Base-by-base conservation (phyloP, 2,113 vertebrate species). In the Zosterops borbonicus region DNA sequence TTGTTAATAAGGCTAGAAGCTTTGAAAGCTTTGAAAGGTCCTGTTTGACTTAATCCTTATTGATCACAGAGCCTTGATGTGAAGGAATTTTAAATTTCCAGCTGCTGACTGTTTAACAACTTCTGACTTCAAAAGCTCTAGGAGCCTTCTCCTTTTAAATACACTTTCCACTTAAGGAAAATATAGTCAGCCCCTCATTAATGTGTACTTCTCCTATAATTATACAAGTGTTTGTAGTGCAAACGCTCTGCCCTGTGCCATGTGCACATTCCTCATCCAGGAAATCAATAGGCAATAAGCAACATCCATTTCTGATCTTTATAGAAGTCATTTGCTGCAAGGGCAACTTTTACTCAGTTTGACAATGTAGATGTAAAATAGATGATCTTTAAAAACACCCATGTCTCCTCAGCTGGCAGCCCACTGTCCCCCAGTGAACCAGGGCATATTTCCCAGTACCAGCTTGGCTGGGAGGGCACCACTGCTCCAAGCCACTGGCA, bases 41-140 rank as follows among this genome's bases (percentile, higher is more conserved):
- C 79, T 62, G 74, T 87, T 88, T 88, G 90, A 74, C 76, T 91
- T 97, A 94, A 96, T 95, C 94, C 78, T 70, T 77, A 91, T 89
- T 95, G 94, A 97, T 96, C 80, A 92, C 86, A 91, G 46, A 87
- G 47, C 55, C 70, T 60, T 73, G 86, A 94, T 93, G 90, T 87
- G 78, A 95, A 94, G 52, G 92, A 94, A 96, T 96, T 96, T 92
- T 84, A 89, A 68, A 96, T 96, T 94, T 96, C 92, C 90, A 92
- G 79, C 85, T 6, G 23, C 85, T 58, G 89, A 79, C 94, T 94
- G 80, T 90, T 96, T 94, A 95, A 94, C 90, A 93, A 0, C 83
- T 92, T 76, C 92, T 73, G 77, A 94, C 95, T 95, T 95, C 90
- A 94, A 96, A 97, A 96, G 83, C 90, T 80, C 35, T 24, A 75